Evolutionary conservation across 2,888 invertebrate genomes (phyloP).

Genomic region (Oxystoma pomonae): DNA sequence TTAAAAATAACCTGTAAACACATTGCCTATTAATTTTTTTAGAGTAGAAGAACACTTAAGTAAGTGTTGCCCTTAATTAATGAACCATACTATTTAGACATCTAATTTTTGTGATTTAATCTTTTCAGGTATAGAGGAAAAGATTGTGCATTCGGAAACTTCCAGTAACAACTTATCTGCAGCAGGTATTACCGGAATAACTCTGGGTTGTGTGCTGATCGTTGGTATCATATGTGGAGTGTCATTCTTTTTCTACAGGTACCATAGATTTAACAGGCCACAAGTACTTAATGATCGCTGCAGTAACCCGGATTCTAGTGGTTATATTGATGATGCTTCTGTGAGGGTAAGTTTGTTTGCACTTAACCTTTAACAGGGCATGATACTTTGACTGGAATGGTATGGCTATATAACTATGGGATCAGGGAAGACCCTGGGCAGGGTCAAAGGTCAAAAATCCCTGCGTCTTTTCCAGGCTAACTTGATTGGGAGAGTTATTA

Average conservation of each 20-base stretch:
- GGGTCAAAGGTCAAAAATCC: too few relatives aligned
- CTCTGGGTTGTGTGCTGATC: conserved; percentile 61
- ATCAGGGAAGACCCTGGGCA: too few relatives aligned
- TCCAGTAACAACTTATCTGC: conserved; percentile 39
- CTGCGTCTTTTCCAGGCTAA: too few relatives aligned
- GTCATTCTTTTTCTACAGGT: conserved; percentile 64
- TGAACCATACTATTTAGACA: too few relatives aligned
- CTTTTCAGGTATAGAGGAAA: conserved; percentile 22
- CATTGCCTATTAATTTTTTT: too few relatives aligned
- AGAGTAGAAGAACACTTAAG: not conserved
- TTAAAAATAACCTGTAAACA: too few relatives aligned
- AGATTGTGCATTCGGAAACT: conserved; percentile 21
- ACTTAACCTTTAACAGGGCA: too few relatives aligned
- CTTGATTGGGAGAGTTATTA: too few relatives aligned
- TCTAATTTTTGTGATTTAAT: too few relatives aligned
- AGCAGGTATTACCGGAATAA: conserved; percentile 61
- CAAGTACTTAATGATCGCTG: conserved; percentile 78
- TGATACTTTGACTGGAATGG: too few relatives aligned
- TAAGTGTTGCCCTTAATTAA: too few relatives aligned
- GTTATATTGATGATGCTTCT: conserved; percentile 83
- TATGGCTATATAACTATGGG: too few relatives aligned
- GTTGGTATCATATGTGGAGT: conserved; percentile 62
- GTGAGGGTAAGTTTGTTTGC: conserved; percentile 71
- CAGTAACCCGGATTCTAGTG: conserved; percentile 82
- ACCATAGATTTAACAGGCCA: conserved; percentile 74